phyloP scores from a whole-genome alignment of 2,113 vertebrate genomes.

The Piaya cayana region DNA sequence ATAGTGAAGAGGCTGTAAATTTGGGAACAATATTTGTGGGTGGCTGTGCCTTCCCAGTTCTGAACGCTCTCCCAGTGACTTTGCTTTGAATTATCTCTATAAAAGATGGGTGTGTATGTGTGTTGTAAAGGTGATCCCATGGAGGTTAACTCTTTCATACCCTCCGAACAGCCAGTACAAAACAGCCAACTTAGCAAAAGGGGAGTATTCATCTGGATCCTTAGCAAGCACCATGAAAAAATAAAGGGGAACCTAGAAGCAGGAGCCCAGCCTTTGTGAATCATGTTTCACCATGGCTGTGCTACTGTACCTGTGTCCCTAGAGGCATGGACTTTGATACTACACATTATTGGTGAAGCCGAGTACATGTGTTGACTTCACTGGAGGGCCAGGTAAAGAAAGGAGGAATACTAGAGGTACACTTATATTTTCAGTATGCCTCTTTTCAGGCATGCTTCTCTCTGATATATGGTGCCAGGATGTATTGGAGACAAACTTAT shows the following conservation, averaged over 20 bases:
- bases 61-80: not conserved
- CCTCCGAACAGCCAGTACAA: not conserved
- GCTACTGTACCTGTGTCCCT: not conserved
- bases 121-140: not conserved
- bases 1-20: not conserved
- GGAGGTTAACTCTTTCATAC: not conserved
- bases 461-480: not conserved
- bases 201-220: not conserved
- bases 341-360: not conserved
- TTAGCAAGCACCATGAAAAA: not conserved
- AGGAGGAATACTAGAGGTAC: not conserved
- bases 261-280: slow-evolving; percentile 7
- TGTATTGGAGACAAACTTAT: not conserved
- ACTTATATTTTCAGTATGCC: not conserved
- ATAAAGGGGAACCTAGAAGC: not conserved
- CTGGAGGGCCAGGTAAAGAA: not conserved
- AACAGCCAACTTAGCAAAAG: not conserved
- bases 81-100: not conserved
- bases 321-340: slow-evolving; percentile 24
- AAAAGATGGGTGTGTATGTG: not conserved
- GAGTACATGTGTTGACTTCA: not conserved
- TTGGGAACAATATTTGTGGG: not conserved
- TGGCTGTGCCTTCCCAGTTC: not conserved
- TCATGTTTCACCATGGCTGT: not conserved
- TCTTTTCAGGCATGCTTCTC: not conserved